phyloP scores from a whole-genome alignment of 2,888 invertebrate species.

The Anoncus sp. region DNA sequence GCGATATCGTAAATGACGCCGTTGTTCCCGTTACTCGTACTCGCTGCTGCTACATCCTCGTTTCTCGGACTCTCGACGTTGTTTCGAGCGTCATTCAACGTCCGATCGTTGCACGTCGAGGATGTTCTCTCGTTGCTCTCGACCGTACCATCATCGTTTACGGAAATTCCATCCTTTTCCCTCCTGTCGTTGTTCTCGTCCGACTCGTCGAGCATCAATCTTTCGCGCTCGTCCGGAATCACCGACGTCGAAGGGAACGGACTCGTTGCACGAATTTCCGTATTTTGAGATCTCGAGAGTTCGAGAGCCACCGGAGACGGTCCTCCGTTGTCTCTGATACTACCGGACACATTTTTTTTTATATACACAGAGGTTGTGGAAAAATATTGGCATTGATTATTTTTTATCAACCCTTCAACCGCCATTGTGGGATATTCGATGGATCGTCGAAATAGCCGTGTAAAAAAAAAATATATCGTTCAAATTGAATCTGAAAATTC shows the following conservation, averaged over 20 bases:
- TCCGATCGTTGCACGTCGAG: slow-evolving; percentile 26
- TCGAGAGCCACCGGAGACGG: slow-evolving; percentile 59
- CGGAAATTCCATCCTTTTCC: slow-evolving; percentile 34
- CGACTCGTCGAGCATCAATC: slow-evolving; percentile 21
- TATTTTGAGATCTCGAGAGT: slow-evolving; percentile 38
- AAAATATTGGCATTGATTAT: too few relatives aligned
- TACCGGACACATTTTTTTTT: slow-evolving; percentile 1
- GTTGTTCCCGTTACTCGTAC: slow-evolving; percentile 79
- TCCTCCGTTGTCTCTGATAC: slow-evolving; percentile 61
- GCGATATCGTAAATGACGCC: slow-evolving; percentile 92
- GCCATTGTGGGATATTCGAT: too few relatives aligned
- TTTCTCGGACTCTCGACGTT: slow-evolving; percentile 48
- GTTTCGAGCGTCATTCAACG: background rate
- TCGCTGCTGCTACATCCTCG: slow-evolving; percentile 60
- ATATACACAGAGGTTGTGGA: too few relatives aligned
- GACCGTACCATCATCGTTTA: slow-evolving; percentile 57
- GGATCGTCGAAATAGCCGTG: too few relatives aligned
- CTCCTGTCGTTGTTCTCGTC: slow-evolving; percentile 32
- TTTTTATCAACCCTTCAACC: too few relatives aligned
- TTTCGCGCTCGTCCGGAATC: slow-evolving; percentile 31
- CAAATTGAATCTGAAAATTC: too few relatives aligned
- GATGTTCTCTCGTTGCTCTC: slow-evolving; percentile 69
- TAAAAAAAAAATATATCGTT: too few relatives aligned
- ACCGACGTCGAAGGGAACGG: slow-evolving; percentile 44
- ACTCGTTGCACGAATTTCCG: slow-evolving; percentile 39